Conservation (phyloP, 2,113 vertebrate genomes). For the Bambusicola thoracicus region DNA sequence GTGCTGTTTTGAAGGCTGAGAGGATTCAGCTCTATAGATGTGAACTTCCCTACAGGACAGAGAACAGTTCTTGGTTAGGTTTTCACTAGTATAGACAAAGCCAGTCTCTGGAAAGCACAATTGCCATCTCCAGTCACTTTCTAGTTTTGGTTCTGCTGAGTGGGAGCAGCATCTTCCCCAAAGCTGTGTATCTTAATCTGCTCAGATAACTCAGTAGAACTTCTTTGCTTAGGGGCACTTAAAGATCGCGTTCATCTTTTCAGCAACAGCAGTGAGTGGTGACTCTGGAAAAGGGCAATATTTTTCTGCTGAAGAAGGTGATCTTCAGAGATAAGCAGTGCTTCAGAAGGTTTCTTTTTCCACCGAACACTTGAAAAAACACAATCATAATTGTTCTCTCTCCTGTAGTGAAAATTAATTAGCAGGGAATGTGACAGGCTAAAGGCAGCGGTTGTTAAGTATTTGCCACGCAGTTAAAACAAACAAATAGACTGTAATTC, state of each 20-base stretch:
- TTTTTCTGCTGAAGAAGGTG: not conserved
- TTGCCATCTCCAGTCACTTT: fast-evolving
- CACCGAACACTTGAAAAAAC: not conserved
- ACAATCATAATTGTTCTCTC: not conserved
- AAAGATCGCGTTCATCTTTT: too few relatives aligned
- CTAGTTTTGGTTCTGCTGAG: not conserved
- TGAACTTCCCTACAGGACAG: not conserved
- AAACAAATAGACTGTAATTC: slow-evolving; percentile 19
- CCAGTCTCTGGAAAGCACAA: not conserved
- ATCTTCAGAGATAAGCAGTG: not conserved
- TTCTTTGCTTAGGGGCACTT: not conserved
- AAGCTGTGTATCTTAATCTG: not conserved
- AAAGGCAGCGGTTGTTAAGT: not conserved
- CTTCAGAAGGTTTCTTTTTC: not conserved
- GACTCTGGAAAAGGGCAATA: not conserved
- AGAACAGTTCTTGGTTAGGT: not conserved
- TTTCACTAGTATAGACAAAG: not conserved
- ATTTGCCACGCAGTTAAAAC: not conserved
- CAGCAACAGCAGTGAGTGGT: not conserved
- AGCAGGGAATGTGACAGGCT: not conserved
- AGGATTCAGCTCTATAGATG: not conserved
- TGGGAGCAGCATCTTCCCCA: not conserved
- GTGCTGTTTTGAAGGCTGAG: not conserved
- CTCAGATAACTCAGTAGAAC: not conserved
- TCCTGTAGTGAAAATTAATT: slow-evolving; percentile 36